Evolutionary conservation across 1,140 invertebrate genomes (phyloP).

Genomic region (Zaprionus taronus): DNA sequence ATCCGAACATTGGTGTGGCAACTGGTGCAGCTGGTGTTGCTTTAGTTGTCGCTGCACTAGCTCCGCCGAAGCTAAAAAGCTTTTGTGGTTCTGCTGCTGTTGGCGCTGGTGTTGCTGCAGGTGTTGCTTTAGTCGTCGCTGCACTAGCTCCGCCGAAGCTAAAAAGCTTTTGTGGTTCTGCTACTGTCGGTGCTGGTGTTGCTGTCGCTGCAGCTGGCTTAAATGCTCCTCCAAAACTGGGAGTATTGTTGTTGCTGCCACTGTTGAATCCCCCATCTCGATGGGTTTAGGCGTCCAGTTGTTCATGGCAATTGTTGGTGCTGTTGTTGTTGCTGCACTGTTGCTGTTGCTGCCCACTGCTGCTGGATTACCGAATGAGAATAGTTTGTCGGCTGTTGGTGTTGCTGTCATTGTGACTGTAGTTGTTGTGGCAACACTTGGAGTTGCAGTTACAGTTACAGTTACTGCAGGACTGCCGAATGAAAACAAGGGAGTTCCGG

Average conservation of each 20-base stretch:
- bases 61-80: conserved; percentile 26
- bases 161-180: conserved; percentile 11
- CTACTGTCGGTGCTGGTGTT: conserved; percentile 4
- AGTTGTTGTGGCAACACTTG: conserved; percentile 1
- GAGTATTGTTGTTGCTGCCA: neutral
- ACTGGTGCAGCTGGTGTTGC: conserved; percentile 9
- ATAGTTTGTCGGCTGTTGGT: neutral
- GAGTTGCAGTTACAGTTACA: neutral
- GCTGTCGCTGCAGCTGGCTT: conserved; percentile 1
- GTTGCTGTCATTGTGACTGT: neutral
- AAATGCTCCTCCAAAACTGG: conserved; percentile 26
- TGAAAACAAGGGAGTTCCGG: conserved; percentile 14
- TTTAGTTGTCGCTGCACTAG: neutral
- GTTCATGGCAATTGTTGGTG: neutral
- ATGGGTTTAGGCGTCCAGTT: neutral
- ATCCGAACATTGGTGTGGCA: conserved; percentile 31
- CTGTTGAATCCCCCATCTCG: neutral
- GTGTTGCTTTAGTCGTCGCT: no score
- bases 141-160: conserved; percentile 18
- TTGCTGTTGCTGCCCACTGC: neutral
- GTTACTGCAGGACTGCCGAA: conserved; percentile 37
- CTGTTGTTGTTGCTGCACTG: neutral
- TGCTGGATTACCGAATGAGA: neutral
- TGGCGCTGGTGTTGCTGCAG: conserved; percentile 16
- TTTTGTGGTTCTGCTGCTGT: conserved; percentile 4